A percentile compares a stretch with the other conserved stretches of the same genome.
phyloP scores from a whole-genome alignment of 2,888 invertebrate genomes.

The Acleris sparsana region DNA sequence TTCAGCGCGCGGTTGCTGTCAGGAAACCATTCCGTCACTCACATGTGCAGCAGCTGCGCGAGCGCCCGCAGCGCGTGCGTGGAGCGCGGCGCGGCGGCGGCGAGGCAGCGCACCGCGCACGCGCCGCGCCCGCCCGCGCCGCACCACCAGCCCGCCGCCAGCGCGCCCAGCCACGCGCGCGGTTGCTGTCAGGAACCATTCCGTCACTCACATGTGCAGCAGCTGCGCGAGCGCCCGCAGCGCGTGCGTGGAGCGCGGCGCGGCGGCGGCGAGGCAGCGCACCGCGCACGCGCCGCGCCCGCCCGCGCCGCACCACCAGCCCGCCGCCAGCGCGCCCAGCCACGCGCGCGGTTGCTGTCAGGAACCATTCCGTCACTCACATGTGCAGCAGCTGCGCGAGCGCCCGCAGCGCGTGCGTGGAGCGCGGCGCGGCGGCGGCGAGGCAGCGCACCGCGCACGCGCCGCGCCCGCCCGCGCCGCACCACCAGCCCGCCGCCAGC shows the following conservation, averaged over 20 bases:
- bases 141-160: constrained; percentile 75
- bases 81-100: constrained; percentile 50
- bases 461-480: constrained; percentile 70
- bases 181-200: constrained; percentile 55
- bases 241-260: constrained; percentile 43
- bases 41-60: constrained; percentile 64
- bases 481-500: constrained; percentile 72
- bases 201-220: constrained; percentile 64
- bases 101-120: constrained; percentile 64
- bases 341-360: constrained; percentile 58
- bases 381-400: constrained; percentile 62
- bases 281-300: constrained; percentile 66
- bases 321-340: constrained; percentile 60
- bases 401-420: constrained; percentile 51
- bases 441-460: constrained; percentile 65
- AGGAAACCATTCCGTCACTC: too few relatives aligned
- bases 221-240: constrained; percentile 58
- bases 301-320: constrained; percentile 76
- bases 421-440: constrained; percentile 50
- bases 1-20: too few relatives aligned
- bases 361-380: constrained; percentile 57
- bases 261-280: constrained; percentile 64
- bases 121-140: constrained; percentile 67
- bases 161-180: constrained; percentile 56
- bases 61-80: constrained; percentile 55